phyloP scores from a whole-genome alignment of 2,888 invertebrate species.

The Nephrotoma flavescens region DNA sequence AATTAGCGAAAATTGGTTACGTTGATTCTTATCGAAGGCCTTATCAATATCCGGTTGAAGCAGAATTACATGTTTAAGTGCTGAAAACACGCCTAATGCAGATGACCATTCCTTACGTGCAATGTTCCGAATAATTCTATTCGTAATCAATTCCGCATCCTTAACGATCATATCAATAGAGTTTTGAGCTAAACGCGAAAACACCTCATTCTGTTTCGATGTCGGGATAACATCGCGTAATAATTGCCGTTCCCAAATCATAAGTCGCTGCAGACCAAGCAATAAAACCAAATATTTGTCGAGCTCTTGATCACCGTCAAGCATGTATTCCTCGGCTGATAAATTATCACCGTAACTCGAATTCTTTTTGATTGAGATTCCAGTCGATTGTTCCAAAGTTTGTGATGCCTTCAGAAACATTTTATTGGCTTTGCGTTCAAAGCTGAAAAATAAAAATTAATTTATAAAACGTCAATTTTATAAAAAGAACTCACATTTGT shows the following conservation, averaged over 20 bases:
- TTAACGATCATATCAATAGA: slow-evolving; percentile 72
- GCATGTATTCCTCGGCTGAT: slow-evolving; percentile 25
- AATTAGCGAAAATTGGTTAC: slow-evolving; percentile 57
- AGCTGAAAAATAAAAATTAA: slow-evolving; percentile 27
- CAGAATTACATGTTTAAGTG: slow-evolving; percentile 59
- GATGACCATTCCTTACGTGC: slow-evolving; percentile 64
- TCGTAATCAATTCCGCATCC: slow-evolving; percentile 75
- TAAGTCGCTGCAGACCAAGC: slow-evolving; percentile 66
- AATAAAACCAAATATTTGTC: slow-evolving; percentile 71
- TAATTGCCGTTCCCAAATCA: slow-evolving; percentile 72
- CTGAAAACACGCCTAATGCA: slow-evolving; percentile 67
- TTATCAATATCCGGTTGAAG: slow-evolving; percentile 70
- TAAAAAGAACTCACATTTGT: slow-evolving; percentile 44
- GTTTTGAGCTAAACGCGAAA: slow-evolving; percentile 68
- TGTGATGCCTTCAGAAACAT: slow-evolving; percentile 72
- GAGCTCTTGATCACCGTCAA: slow-evolving; percentile 61
- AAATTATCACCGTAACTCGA: slow-evolving; percentile 28
- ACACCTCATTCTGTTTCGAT: slow-evolving; percentile 66
- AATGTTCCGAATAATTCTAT: slow-evolving; percentile 59
- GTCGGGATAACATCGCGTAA: slow-evolving; percentile 74
- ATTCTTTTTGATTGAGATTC: slow-evolving; percentile 49
- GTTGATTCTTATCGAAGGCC: slow-evolving; percentile 53
- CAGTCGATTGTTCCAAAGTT: slow-evolving; percentile 67
- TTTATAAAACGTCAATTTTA: slow-evolving; percentile 9
- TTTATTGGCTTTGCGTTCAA: slow-evolving; percentile 69